A percentile compares a stretch with the other conserved stretches of the same genome.
Conservation (phyloP, 1,140 invertebrate species). For the Medauroidea extradentata region DNA sequence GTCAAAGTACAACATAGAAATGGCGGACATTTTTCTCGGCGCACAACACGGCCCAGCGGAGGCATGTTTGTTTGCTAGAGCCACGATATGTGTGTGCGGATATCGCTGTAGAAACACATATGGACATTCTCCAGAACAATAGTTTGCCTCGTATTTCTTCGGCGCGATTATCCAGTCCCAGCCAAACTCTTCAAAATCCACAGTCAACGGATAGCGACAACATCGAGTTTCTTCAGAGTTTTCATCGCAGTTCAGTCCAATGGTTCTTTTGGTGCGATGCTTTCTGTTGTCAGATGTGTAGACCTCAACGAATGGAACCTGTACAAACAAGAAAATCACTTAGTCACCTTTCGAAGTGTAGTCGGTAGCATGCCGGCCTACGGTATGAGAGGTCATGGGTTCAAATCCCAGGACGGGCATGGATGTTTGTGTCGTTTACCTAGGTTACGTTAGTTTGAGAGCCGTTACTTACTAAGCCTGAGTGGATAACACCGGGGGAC, state of each 20-base stretch:
- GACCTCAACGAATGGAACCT: constrained; percentile 81
- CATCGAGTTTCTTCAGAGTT: constrained; percentile 73
- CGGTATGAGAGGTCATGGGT: too few relatives aligned
- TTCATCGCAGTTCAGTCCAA: constrained; percentile 73
- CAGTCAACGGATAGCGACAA: constrained; percentile 85
- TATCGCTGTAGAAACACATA: constrained; percentile 83
- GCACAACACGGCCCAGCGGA: constrained; percentile 84
- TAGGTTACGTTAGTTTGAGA: too few relatives aligned
- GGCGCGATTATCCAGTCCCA: constrained; percentile 99
- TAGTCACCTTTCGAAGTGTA: too few relatives aligned
- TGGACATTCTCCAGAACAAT: constrained; percentile 93
- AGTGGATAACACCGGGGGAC: too few relatives aligned
- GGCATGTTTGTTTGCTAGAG: constrained; percentile 63
- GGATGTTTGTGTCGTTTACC: too few relatives aligned
- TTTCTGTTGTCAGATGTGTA: constrained; percentile 58
- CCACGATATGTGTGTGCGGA: constrained; percentile 90
- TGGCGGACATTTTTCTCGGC: constrained; percentile 80
- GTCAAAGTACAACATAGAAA: constrained; percentile 92
- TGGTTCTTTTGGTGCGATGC: constrained; percentile 63
- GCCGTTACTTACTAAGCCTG: too few relatives aligned
- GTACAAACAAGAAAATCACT: constrained; percentile 36
- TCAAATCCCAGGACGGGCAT: too few relatives aligned
- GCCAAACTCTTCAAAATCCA: constrained; percentile 94
- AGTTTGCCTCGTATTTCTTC: constrained; percentile 92
- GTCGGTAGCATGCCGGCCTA: too few relatives aligned